Base-by-base conservation (phyloP, 2,113 vertebrate species). In the Carassius carassius region DNA sequence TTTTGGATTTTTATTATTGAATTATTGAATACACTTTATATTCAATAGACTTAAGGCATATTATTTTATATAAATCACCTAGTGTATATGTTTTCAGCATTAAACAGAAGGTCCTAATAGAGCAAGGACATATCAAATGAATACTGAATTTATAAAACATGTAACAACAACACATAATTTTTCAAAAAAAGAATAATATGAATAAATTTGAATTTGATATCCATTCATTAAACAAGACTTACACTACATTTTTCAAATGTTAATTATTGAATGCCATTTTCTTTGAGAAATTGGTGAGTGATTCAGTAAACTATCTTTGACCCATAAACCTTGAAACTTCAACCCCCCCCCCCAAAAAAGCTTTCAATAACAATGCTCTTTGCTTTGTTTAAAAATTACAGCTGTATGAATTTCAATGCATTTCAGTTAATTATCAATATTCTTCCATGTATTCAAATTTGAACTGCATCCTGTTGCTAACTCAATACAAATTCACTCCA, bases 21-120 rank as follows among this genome's bases (percentile, higher is more conserved):
- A 65, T 19, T 65, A 65, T 19, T 65, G 35, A 65, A 80, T 65
- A 65, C 21, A 80, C 14, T 65, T n/a, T 79, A 44, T 41, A 65
- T 65, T 58, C 51, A 58, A 58, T 13, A 58, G 29, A 32, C 51
- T 58, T 35, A 3, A 77, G 29, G 51, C 29, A n/a, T 37, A 12
- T 17, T 78, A 60, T 78, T 78, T 41, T 14, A 37, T n/a, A 78
- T 13, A 32, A 78, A 78, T 3, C 29, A 41, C 54, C 32, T 21
- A 60, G 21, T 60, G 21, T 60, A 56, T n/a, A 41, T 16, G 54
- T 41, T 60, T 78, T 78, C 54, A 60, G 56, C 3, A 21, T 60
- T n/a, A 37, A 35, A 44, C 9, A 44, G 41, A 44, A 11, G 41
- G 41, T 44, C 9, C 2, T 11, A 44, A 44, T 44, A 44, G 41